Base-by-base conservation (phyloP, 2,888 invertebrate species). In the Caenorhabditis afra region DNA sequence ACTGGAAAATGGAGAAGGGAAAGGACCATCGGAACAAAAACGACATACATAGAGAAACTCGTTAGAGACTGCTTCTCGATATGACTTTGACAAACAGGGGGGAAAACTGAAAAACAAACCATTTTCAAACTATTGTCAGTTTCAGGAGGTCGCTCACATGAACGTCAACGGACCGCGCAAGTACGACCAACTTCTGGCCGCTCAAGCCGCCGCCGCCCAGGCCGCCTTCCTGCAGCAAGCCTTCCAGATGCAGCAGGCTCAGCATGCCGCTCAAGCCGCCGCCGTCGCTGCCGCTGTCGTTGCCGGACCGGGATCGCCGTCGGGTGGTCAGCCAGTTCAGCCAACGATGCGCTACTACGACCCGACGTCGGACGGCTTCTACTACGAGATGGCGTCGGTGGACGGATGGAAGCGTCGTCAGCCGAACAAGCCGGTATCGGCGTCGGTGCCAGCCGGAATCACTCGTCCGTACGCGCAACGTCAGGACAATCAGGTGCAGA, bases 331-430 rank as follows among this genome's bases (percentile, higher is more conserved):
- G n/a, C 7, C 7, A 29, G 29, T 7, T 16, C 44, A 39, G 45
- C 64, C 66, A 29, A 79, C 67, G 18, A 67, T 74, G 64, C 83
- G 84, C 61, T 86, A 86, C 74, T 89, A 89, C 71, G 89, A 89
- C 66, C 85, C 89, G 16, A 79, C 71, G 39, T 84, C 86, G 12
- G 89, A 89, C 70, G 89, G 89, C 22, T 89, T 85, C 81, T 88
- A 81, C 82, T 90, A 87, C 75, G 89, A 90, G 70, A 88, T 89
- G 87, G 88, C 88, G 7, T 86, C 87, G 7, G 88, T 90, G 35
- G 88, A 90, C 67, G 89, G 89, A 22, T 89, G 89, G 89, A 84
- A 84, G 55, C 49, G 81, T 16, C 78, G 84, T 10, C 82, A 82
- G 50, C 84, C 84, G 45, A 70, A 80, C 41, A 81, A 83, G 59